A percentile compares a stretch with the other conserved stretches of the same genome.
Evolutionary conservation across 2,113 vertebrate genomes (phyloP).

Genomic region (Plotosus lineatus): DNA sequence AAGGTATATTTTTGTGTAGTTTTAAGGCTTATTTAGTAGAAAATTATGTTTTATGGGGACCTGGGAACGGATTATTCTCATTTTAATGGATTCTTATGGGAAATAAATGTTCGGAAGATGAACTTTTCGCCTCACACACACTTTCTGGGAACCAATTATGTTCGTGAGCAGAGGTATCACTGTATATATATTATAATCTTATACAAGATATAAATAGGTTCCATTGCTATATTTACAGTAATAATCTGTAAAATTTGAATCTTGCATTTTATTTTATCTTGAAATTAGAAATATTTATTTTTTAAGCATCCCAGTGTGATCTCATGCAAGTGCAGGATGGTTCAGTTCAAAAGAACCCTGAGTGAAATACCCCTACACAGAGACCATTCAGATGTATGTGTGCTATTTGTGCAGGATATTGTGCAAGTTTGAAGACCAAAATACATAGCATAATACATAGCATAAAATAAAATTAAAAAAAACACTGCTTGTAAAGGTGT

Average conservation of each 20-base stretch:
- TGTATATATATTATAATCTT: too few species aligned
- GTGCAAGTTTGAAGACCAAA: not conserved
- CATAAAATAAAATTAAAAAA: not conserved
- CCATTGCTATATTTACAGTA: not conserved
- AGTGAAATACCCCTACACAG: not conserved
- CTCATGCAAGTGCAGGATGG: not conserved
- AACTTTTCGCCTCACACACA: too few species aligned
- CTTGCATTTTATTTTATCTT: not conserved
- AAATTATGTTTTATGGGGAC: too few species aligned
- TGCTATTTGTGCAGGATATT: not conserved
- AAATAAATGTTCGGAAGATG: too few species aligned
- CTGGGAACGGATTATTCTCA: too few species aligned
- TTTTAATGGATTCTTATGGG: too few species aligned
- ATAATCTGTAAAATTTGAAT: too few species aligned
- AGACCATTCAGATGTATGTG: not conserved
- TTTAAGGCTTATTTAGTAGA: too few species aligned
- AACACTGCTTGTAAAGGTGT: not conserved
- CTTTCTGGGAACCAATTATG: too few species aligned
- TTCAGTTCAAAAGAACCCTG: not conserved
- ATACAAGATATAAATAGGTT: not conserved
- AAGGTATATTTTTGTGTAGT: too few species aligned
- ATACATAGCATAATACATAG: not conserved
- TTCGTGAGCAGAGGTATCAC: too few species aligned
- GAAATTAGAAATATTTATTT: too few species aligned
- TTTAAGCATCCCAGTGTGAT: not conserved